phyloP scores from a whole-genome alignment of 1,140 invertebrate genomes.

The Aphaenogaster ashmeadi region DNA sequence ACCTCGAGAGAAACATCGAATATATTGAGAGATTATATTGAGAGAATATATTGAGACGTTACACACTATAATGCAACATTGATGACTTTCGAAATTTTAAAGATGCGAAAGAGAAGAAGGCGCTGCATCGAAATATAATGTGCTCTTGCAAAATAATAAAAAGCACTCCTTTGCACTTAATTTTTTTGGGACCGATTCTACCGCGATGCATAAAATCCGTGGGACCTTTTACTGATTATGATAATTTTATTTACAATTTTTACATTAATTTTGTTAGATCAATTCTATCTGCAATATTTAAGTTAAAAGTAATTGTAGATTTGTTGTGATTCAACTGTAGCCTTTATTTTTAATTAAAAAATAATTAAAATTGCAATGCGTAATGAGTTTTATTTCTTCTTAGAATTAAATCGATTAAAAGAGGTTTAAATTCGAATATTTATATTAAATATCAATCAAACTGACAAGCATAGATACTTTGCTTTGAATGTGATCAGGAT shows the following conservation, averaged over 20 bases:
- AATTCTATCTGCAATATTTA: neutral
- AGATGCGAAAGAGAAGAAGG: neutral
- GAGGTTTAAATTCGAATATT: slow-evolving; percentile 12
- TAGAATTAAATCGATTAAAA: neutral
- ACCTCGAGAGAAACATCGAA: slow-evolving; percentile 2
- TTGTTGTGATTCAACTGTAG: neutral
- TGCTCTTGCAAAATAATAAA: neutral
- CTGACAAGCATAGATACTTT: neutral
- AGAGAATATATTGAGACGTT: no score
- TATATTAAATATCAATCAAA: neutral
- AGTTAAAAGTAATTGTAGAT: slow-evolving; percentile 3
- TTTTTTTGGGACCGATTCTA: neutral
- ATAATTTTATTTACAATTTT: neutral
- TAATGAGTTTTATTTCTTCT: neutral
- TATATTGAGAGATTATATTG: neutral
- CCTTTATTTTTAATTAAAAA: neutral
- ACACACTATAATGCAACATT: neutral
- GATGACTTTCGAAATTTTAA: neutral
- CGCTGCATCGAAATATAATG: neutral
- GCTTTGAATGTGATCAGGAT: neutral
- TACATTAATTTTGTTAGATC: neutral
- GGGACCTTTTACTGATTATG: neutral
- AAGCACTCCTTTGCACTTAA: neutral
- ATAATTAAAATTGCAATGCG: neutral
- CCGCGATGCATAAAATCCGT: neutral